Base-by-base conservation (phyloP, 2,888 invertebrate species). In the Drosophila sordidula region DNA sequence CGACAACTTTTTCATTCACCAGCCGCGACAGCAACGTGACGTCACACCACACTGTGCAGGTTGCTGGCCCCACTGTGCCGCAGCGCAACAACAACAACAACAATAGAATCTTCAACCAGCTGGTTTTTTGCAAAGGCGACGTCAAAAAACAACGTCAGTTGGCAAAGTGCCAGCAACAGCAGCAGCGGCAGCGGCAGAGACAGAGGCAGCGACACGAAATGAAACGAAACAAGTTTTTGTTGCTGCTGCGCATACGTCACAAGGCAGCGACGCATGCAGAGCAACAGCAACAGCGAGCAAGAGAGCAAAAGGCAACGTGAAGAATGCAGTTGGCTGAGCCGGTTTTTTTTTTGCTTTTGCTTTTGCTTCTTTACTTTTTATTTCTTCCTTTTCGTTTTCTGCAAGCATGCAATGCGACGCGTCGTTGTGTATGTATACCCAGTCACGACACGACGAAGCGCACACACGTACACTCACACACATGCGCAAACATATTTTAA, bases 161-260 rank as follows among this genome's bases (percentile, higher is more conserved):
- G 83, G 83, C 89, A 72, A 70, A 70, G 65, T 77, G 84, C 80
- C 85, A 64, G 44, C 51, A 49, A 22, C 34, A 18, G 18, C 18
- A 18, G 18, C 51, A 49, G 26, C 34, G 22, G 18, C 51, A 49
- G 26, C 34, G 22, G 49, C 44, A 50, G 45, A 25, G 34, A 26
- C 36, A 26, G 46, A 41, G 16, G 14, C 72, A 51, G 32, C 45
- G 18, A 46, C 44, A 70, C 59, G 70, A 83, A 64, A 50, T 44
- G 62, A 61, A 78, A 81, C 79, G 65, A 86, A 85, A 84, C 83
- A 41, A 81, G 80, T 86, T 81, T 65, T 82, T 76, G 59, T 61
- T 66, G 64, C 65, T 79, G 74, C 68, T 78, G 85, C 81, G 78
- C 70, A 87, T 83, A 89, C 82, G 82, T 85, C 89, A 89, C 81